A percentile compares a stretch with the other conserved stretches of the same genome.
These are phyloP conservation scores for Polyommatus icarus DNA, from an alignment of 2,888 invertebrate genomes.

Conservation along the genomic window DNA sequence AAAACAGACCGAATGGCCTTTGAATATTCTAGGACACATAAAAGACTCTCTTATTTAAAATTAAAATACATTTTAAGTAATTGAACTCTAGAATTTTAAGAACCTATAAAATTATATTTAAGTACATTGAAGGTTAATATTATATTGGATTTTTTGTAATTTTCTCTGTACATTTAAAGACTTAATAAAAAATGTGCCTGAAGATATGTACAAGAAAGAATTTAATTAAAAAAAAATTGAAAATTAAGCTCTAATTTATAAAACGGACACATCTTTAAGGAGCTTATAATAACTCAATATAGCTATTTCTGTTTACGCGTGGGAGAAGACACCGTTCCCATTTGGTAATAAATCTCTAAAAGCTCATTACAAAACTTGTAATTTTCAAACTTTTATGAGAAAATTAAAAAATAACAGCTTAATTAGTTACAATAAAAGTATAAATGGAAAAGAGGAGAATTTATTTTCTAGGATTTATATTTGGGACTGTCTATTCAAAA, in stretches of 20 bases:
- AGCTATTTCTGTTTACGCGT: not conserved
- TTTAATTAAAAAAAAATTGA: not conserved
- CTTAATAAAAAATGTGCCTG: too few species aligned
- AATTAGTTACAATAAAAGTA: not conserved
- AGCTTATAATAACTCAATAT: not conserved
- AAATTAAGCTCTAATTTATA: not conserved
- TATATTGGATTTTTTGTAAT: too few species aligned
- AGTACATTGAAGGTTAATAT: not conserved
- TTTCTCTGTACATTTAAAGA: too few species aligned
- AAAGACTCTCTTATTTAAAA: not conserved
- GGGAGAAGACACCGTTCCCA: not conserved
- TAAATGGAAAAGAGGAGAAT: too few species aligned
- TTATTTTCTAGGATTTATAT: too few species aligned
- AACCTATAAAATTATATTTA: not conserved
- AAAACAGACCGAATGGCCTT: not conserved
- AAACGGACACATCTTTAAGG: not conserved
- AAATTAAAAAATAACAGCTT: not conserved
- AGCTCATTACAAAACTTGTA: not conserved
- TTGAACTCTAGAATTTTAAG: not conserved
- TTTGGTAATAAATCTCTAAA: not conserved
- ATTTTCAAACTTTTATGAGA: not conserved
- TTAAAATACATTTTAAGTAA: conserved; percentile 4
- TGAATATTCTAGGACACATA: conserved; percentile 12
- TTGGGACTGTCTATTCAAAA: too few species aligned
- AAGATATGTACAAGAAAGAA: not conserved